Conservation (phyloP, 2,888 invertebrate genomes). For the Loripinus fragilis region DNA sequence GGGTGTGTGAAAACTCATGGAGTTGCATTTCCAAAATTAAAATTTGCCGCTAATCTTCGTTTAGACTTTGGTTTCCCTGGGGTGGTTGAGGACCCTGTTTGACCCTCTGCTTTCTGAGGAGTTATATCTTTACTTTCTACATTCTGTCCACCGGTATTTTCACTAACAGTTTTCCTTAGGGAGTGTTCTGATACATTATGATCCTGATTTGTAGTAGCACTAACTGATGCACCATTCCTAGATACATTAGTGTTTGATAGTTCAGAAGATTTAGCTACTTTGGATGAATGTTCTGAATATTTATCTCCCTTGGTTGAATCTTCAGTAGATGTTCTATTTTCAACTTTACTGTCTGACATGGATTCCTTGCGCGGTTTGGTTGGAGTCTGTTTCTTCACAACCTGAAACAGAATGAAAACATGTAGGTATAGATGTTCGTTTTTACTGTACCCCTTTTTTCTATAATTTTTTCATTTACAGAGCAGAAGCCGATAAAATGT, state of each 20-base stretch:
- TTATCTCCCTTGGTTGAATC: slow-evolving; percentile 15
- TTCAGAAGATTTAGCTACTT: background rate
- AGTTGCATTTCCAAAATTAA: background rate
- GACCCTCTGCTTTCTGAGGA: background rate
- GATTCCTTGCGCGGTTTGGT: slow-evolving; percentile 48
- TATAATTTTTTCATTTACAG: too few relatives aligned
- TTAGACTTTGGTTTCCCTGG: slow-evolving; percentile 38
- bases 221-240: background rate
- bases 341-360: slow-evolving; percentile 18
- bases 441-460: too few relatives aligned
- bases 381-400: slow-evolving; percentile 55
- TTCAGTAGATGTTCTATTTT: slow-evolving; percentile 17
- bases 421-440: too few relatives aligned
- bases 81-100: background rate
- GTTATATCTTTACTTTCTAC: background rate
- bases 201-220: background rate
- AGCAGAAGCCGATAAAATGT: too few relatives aligned
- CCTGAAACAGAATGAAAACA: too few relatives aligned
- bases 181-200: background rate
- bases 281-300: background rate
- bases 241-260: background rate
- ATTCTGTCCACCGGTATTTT: background rate
- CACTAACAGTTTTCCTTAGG: background rate
- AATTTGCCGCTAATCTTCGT: slow-evolving; percentile 54
- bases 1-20: too few relatives aligned